These are phyloP conservation scores for Discoglossus pictus DNA, from an alignment of 2,797 vertebrate genomes.

Conservation along the genomic window DNA sequence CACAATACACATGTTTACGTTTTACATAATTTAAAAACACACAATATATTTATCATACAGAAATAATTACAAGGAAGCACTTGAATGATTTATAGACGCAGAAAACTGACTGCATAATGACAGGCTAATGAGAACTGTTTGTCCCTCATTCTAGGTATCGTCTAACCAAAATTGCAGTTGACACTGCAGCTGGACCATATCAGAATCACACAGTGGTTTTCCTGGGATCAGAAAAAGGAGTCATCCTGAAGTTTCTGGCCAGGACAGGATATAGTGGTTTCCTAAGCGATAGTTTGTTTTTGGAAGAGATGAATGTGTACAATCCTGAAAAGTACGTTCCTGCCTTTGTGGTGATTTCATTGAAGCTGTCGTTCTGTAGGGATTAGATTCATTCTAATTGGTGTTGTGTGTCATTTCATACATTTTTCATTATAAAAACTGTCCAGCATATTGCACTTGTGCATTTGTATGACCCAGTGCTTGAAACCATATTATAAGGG, in stretches of 20 bases:
- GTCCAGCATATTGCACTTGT: no score
- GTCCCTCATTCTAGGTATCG: slow-evolving; percentile 82
- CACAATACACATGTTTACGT: no score
- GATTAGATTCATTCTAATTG: no score
- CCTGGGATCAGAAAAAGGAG: slow-evolving; percentile 95
- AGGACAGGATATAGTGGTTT: slow-evolving; percentile 87
- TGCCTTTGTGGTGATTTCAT: no score
- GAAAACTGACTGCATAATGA: slow-evolving; percentile 45
- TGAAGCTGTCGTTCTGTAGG: no score
- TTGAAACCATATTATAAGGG: no score
- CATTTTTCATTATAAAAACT: no score
- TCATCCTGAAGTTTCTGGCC: slow-evolving; percentile 95
- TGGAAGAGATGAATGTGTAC: slow-evolving; percentile 96
- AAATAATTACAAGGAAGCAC: slow-evolving; percentile 50
- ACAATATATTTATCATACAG: slow-evolving; percentile 39
- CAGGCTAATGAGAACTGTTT: slow-evolving; percentile 48
- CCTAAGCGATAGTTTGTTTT: slow-evolving; percentile 94
- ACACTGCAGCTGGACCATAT: slow-evolving; percentile 86
- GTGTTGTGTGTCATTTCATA: no score
- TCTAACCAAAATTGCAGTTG: slow-evolving; percentile 92
- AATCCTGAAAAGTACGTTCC: slow-evolving; percentile 92
- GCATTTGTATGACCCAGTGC: no score
- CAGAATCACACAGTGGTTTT: slow-evolving; percentile 94
- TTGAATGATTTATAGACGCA: slow-evolving; percentile 37
- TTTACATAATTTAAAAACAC: no score